Evolutionary conservation across 2,888 invertebrate genomes (phyloP), one percentile per base, ranked within the genome.

Genomic region (Eremobia ochroleuca): DNA sequence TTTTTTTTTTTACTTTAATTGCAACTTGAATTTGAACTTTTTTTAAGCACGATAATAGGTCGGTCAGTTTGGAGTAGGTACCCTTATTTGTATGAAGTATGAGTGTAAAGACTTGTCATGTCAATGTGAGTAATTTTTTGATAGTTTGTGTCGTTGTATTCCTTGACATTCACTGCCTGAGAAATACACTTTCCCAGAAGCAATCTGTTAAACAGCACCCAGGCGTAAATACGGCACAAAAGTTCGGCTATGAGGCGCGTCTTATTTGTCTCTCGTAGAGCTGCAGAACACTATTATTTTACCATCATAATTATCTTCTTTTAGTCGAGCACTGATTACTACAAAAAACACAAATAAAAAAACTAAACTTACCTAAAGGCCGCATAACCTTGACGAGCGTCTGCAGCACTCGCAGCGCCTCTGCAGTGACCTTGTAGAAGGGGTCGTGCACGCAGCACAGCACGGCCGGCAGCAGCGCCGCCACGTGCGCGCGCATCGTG

Each of bases 361-460:
- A 6, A n/a, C 18, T 21, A 25, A 28, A 13, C 5, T 34, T 25
- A 61, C 98, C 98, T 68, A 98, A 95, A 0, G 99, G 99, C 43
- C 99, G 97, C 91, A 99, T 98, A 69, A 99, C 99, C 96, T 99
- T 99, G 40, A 99, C 99, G 79, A 99, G 97, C 85, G 99, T 99
- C 94, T 99, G 99, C 82, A 99, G 97, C 31, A 99, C 99, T 40
- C 99, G 96, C 74, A 99, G 97, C 3, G 99, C 99, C 94, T 99
- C 99, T 0, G 99, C 99, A 2, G 99, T 99, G 89, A 99, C 99
- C 97, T 99, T 99, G 97, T 99, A 99, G 97, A 99, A 99, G 65
- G 98, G 98, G 97, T 99, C 99, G 73, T 98, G 98, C 40, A 99
- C 99, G 58, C 99, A 98, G 79, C 98, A 97, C 68, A 99, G 98